Conservation (phyloP, 2,797 vertebrate species). For the Hephaestus fuliginosus region DNA sequence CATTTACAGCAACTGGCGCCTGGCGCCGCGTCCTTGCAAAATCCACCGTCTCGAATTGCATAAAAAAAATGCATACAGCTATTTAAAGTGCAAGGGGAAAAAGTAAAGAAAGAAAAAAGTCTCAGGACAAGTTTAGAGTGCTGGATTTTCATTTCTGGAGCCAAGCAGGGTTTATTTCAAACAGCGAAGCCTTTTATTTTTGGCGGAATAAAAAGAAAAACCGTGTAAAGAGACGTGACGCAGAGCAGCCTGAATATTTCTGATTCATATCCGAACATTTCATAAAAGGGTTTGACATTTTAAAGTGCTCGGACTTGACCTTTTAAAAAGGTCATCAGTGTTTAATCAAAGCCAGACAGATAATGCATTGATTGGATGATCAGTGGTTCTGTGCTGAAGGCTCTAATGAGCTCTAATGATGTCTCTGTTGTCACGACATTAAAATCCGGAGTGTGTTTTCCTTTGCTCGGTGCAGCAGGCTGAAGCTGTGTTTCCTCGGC, state of each 20-base stretch:
- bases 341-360: slow-evolving; percentile 16
- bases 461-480: not conserved
- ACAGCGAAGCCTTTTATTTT: slow-evolving; percentile 37
- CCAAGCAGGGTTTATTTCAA: not conserved
- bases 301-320: slow-evolving; percentile 35
- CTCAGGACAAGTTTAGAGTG: slow-evolving; percentile 1
- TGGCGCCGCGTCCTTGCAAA: slow-evolving; percentile 24
- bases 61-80: slow-evolving; percentile 46
- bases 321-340: not conserved
- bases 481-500: slow-evolving; percentile 21
- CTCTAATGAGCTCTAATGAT: not conserved
- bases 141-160: slow-evolving; percentile 6
- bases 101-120: not conserved
- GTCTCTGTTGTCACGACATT: not conserved
- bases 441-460: not conserved
- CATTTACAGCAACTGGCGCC: slow-evolving; percentile 65
- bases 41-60: slow-evolving; percentile 56
- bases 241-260: not conserved
- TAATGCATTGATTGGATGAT: not conserved
- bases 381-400: too few relatives aligned
- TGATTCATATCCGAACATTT: slow-evolving; percentile 15
- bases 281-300: slow-evolving; percentile 31
- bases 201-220: slow-evolving; percentile 2
- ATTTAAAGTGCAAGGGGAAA: slow-evolving; percentile 22
- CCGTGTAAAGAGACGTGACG: not conserved